Evolutionary conservation across 2,797 vertebrate genomes (phyloP).

Genomic region (Anas capensis): DNA sequence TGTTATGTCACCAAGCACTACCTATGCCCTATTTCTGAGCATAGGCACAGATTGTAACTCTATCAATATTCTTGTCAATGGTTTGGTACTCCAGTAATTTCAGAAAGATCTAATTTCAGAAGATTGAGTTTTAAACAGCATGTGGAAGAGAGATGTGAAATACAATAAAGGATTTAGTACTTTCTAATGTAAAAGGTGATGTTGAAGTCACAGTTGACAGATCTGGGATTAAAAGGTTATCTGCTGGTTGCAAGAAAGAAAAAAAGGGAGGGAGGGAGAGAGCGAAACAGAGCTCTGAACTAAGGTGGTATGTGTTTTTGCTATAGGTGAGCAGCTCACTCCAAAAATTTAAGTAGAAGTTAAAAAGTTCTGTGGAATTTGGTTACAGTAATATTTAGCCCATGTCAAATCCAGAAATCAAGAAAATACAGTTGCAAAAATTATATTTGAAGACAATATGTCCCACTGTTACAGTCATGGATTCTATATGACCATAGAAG

Average conservation of each 20-base stretch:
- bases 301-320: neutral
- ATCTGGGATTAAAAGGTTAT: conserved; percentile 63
- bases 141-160: neutral
- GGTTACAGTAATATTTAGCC: neutral
- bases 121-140: neutral
- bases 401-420: neutral
- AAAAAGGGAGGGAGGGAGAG: neutral
- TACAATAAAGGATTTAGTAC: neutral
- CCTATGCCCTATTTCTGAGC: neutral
- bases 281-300: neutral
- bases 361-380: neutral
- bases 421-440: neutral
- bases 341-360: neutral
- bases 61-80: neutral
- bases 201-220: conserved; percentile 38
- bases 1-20: neutral
- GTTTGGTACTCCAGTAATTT: neutral
- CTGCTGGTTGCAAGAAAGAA: conserved; percentile 16
- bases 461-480: neutral
- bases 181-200: conserved; percentile 31
- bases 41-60: neutral
- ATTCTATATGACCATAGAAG: neutral
- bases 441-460: neutral
- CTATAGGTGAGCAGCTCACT: neutral
- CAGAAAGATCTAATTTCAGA: neutral